A percentile compares a stretch with the other conserved stretches of the same genome.
phyloP scores from a whole-genome alignment of 2,797 vertebrate species.

The Trachops cirrhosus region DNA sequence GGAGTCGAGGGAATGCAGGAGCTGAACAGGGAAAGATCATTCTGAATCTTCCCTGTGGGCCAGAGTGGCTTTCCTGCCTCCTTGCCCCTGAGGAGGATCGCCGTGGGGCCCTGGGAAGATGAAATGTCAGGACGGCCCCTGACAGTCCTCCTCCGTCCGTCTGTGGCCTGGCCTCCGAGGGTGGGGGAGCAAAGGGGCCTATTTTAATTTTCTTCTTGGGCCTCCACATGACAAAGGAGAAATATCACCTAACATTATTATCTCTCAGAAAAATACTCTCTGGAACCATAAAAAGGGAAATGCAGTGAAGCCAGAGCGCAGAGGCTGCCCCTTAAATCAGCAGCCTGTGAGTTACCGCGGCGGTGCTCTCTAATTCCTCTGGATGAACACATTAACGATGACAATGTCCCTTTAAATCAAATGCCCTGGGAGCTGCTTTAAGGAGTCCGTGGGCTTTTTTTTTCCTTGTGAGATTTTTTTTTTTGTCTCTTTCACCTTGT shows the following conservation, averaged over 20 bases:
- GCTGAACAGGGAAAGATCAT: neutral
- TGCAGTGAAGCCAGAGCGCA: neutral
- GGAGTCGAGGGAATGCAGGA: accelerated
- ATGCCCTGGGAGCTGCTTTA: conserved; percentile 34
- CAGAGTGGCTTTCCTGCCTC: neutral
- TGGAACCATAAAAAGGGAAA: conserved; percentile 60
- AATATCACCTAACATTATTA: conserved; percentile 69
- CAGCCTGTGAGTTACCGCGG: conserved; percentile 66
- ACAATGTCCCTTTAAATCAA: conserved; percentile 71
- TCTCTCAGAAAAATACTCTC: conserved; percentile 71
- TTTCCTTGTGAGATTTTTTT: neutral
- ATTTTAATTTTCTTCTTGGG: conserved; percentile 69
- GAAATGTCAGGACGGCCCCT: neutral
- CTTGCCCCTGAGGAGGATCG: neutral
- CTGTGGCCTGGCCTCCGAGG: neutral
- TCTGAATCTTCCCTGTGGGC: accelerated
- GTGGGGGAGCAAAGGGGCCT: neutral
- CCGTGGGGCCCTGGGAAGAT: neutral
- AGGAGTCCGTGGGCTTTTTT: conserved; percentile 26
- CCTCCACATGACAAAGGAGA: conserved; percentile 67
- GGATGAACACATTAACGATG: conserved; percentile 73
- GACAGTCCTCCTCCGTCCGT: neutral
- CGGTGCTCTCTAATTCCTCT: conserved; percentile 66
- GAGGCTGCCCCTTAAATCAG: conserved; percentile 70
- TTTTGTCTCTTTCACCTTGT: conserved; percentile 57